Evolutionary conservation across 2,888 invertebrate species (phyloP).

Genomic region (Microctonus aethiopoides): DNA sequence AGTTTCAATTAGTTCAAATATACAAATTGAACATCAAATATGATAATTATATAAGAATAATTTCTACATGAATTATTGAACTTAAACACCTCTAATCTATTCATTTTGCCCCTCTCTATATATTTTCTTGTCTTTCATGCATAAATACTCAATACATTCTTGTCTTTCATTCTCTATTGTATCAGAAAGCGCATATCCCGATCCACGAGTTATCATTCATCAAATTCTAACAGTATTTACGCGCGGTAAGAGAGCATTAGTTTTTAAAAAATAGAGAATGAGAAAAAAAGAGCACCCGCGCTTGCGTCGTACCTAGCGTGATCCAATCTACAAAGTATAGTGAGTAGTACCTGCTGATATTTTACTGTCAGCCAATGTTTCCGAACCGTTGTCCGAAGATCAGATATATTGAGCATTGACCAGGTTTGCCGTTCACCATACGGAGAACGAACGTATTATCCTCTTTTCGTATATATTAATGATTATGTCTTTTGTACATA

Average conservation of each 20-base stretch:
- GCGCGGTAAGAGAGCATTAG: conserved; percentile 34
- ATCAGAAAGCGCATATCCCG: conserved; percentile 55
- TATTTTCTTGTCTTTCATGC: background rate
- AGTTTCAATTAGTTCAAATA: background rate
- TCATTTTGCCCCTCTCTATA: background rate
- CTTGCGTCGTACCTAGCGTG: conserved; percentile 41
- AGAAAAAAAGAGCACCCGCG: conserved; percentile 28
- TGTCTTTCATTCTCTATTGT: conserved; percentile 46
- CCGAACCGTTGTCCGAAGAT: conserved; percentile 63
- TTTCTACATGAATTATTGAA: conserved; percentile 1
- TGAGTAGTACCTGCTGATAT: conserved; percentile 63
- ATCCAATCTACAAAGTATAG: conserved; percentile 52
- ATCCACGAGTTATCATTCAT: conserved; percentile 62
- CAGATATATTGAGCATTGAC: conserved; percentile 53
- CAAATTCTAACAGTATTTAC: conserved; percentile 50
- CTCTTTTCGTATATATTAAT: background rate
- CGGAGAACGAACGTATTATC: background rate
- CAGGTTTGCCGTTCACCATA: background rate
- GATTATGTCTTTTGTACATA: background rate
- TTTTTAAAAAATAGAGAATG: background rate
- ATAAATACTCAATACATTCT: conserved; percentile 17
- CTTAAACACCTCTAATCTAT: background rate
- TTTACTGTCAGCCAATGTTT: conserved; percentile 65
- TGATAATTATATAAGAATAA: background rate
- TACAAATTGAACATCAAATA: background rate